Conservation (phyloP, 2,888 invertebrate genomes). For the Folsomia manolachei region DNA sequence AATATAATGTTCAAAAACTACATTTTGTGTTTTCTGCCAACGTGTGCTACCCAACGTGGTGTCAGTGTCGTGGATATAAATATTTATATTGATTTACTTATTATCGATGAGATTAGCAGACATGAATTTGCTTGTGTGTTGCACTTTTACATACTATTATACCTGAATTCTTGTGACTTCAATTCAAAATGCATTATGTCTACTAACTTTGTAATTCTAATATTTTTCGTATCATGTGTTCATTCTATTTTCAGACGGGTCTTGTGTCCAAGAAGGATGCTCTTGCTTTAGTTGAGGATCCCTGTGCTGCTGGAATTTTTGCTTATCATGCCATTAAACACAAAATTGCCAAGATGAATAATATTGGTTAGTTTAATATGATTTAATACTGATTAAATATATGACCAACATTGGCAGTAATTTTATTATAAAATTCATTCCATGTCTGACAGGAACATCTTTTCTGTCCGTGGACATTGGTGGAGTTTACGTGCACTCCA, state of each 20-base stretch:
- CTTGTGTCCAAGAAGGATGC: slow-evolving; percentile 38
- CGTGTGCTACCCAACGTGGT: background rate
- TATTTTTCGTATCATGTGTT: slow-evolving; percentile 1
- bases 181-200: background rate
- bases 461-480: slow-evolving; percentile 43
- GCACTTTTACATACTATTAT: background rate
- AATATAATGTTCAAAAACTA: no score
- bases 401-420: no score
- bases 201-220: no score
- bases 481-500: slow-evolving; percentile 38
- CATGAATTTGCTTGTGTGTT: no score
- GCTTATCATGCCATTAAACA: slow-evolving; percentile 38
- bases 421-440: no score
- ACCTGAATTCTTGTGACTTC: background rate
- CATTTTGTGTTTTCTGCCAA: no score
- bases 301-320: slow-evolving; percentile 43
- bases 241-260: slow-evolving; percentile 39
- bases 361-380: background rate
- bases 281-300: slow-evolving; percentile 45
- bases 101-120: background rate
- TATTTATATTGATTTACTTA: slow-evolving; percentile 7
- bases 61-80: slow-evolving; percentile 11
- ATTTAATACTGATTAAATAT: background rate
- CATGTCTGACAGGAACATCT: slow-evolving; percentile 33
- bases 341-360: slow-evolving; percentile 18